These are phyloP conservation scores for Meganola albula DNA, from an alignment of 2,888 invertebrate genomes.

Conservation along the genomic window DNA sequence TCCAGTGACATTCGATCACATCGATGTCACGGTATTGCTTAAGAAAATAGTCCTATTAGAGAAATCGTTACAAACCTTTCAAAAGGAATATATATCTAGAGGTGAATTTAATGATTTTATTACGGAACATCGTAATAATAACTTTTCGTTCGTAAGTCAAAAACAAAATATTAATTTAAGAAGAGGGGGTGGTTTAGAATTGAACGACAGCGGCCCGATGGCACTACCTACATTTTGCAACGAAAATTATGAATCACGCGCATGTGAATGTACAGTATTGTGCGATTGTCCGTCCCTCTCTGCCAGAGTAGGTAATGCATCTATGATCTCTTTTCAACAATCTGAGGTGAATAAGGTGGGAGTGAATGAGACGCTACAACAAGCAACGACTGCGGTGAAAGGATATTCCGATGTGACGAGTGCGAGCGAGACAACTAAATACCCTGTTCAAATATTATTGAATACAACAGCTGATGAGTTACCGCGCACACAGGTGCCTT, in stretches of 20 bases:
- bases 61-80: neutral
- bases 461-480: neutral
- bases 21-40: slow-evolving; percentile 1
- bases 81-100: neutral
- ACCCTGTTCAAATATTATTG: neutral
- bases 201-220: neutral
- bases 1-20: neutral
- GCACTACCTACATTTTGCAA: slow-evolving; percentile 1
- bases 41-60: slow-evolving; percentile 2
- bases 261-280: neutral
- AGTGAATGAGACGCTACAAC: neutral
- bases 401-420: too few relatives aligned
- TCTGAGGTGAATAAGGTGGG: neutral
- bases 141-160: neutral
- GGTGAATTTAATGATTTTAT: neutral
- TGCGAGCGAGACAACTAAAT: neutral
- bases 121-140: neutral
- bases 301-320: neutral
- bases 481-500: neutral
- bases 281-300: neutral
- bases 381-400: neutral
- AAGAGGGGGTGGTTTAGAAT: slow-evolving; percentile 1
- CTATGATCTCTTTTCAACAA: neutral
- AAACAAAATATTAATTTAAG: neutral
- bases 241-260: neutral